These are phyloP conservation scores for Kuschelorhynchus macadamiae DNA, from an alignment of 2,888 invertebrate genomes.

Conservation along the genomic window DNA sequence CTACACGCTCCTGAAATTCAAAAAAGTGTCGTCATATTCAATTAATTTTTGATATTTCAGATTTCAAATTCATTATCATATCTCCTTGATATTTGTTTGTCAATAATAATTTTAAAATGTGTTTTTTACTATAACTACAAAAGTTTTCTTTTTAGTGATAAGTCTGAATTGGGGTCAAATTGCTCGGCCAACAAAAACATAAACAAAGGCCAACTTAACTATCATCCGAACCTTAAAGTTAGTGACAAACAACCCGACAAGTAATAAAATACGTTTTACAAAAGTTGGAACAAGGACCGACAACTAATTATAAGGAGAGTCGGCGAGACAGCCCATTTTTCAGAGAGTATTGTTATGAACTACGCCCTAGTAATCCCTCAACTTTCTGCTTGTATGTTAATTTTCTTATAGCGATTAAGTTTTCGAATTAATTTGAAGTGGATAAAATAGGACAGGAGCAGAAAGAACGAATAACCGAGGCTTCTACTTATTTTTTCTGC, in stretches of 20 bases:
- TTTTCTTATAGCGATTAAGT: slow-evolving; percentile 43
- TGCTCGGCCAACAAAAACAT: neutral
- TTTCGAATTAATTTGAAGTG: slow-evolving; percentile 38
- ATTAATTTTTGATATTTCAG: too few species aligned
- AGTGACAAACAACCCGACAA: slow-evolving; percentile 23
- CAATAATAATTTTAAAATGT: too few species aligned
- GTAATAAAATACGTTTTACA: slow-evolving; percentile 39
- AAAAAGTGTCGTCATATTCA: too few species aligned
- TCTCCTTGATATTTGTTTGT: too few species aligned
- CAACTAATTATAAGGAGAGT: slow-evolving; percentile 39
- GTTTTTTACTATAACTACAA: too few species aligned
- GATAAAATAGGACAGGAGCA: slow-evolving; percentile 28
- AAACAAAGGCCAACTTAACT: neutral
- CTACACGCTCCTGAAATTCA: too few species aligned
- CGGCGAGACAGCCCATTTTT: slow-evolving; percentile 43
- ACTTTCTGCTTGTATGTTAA: slow-evolving; percentile 44
- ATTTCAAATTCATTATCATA: too few species aligned
- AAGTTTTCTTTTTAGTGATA: too few species aligned
- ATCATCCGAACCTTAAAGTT: slow-evolving; percentile 9
- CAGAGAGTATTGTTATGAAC: slow-evolving; percentile 43
- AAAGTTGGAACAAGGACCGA: slow-evolving; percentile 33
- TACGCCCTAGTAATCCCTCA: slow-evolving; percentile 42
- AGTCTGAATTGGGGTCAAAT: too few species aligned
- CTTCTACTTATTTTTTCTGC: too few species aligned
- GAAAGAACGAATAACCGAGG: neutral